Base-by-base conservation (phyloP, 2,888 invertebrate genomes). In the Villa cingulata region DNA sequence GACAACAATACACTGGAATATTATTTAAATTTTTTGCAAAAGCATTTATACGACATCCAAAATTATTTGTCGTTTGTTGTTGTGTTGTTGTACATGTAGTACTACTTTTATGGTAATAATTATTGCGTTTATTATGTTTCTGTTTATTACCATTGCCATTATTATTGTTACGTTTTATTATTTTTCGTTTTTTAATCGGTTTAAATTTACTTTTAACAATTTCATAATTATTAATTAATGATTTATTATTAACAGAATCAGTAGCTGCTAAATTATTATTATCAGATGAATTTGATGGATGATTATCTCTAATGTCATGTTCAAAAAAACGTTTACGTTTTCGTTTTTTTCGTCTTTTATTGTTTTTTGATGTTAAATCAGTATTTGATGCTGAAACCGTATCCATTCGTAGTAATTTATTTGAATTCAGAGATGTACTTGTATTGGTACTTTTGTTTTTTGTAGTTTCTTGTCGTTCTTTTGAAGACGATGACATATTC, bases 141-240 rank as follows among this genome's bases (percentile, higher is more conserved):
- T 32, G 29, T 32, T 12, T 7, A 12, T 32, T 32, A 32, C 4
- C 12, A 7, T 32, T 32, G 12, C 6, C 12, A 12, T 23, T 23
- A 23, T 53, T 41, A 36, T 47, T 41, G 12, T 54, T 51, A 54
- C 45, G 53, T 54, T 48, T 47, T 3, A 16, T 41, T 40, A 54
- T 56, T 52, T 47, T 45, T 53, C 53, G 56, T 54, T 57, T 56
- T 45, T 57, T 55, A 47, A 68, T 47, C 29, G 67, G 67, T 50
- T 62, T 64, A 40, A 66, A 68, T 50, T 68, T 68, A 50, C 61
- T 62, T 37, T 62, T 65, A 47, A 61, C 62, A 16, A 58, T 62
- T 14, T 62, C 61, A 53, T 65, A 66, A 50, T 57, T 23, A 39
- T 43, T 46, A n/a, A n/a, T n/a, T n/a, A n/a, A n/a, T n/a, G n/a